phyloP scores from a whole-genome alignment of 2,888 invertebrate genomes.

The Xylophagus ater region DNA sequence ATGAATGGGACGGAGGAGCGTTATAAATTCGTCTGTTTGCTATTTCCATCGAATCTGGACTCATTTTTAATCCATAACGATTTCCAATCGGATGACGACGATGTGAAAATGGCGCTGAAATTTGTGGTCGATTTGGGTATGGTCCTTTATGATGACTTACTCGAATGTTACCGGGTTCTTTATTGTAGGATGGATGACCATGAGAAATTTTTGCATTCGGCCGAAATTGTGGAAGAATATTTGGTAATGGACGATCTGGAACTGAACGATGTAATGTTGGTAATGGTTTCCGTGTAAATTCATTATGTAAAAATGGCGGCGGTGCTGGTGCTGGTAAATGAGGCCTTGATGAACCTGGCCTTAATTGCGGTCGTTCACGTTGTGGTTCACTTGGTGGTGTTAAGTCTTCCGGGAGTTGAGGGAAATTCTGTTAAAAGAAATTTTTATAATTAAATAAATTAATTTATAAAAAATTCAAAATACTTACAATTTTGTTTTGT shows the following conservation, averaged over 20 bases:
- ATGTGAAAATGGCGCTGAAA: constrained; percentile 32
- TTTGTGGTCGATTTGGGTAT: constrained; percentile 23
- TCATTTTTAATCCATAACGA: constrained; percentile 5
- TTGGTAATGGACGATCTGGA: constrained; percentile 42
- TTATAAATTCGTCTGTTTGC: constrained; percentile 35
- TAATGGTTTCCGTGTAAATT: constrained; percentile 22
- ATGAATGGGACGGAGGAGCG: constrained; percentile 20
- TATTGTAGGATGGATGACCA: constrained; percentile 33
- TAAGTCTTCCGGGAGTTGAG: constrained; percentile 38
- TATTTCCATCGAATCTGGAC: constrained; percentile 8
- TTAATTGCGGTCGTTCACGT: constrained; percentile 20
- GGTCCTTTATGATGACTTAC: constrained; percentile 22
- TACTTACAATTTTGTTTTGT: constrained; percentile 29
- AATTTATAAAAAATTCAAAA: not conserved
- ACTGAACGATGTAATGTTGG: constrained; percentile 25
- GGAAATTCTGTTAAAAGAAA: constrained; percentile 21
- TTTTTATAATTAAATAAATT: not conserved
- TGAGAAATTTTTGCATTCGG: constrained; percentile 51
- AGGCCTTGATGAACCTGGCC: constrained; percentile 17
- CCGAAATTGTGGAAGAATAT: constrained; percentile 60
- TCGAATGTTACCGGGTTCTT: constrained; percentile 35
- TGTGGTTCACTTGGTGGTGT: constrained; percentile 32
- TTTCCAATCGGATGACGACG: constrained; percentile 24
- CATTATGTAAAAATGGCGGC: constrained; percentile 13
- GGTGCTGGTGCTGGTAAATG: constrained; percentile 17